Percentiles rank a stretch among this genome's conserved stretches.
Evolutionary conservation across 2,797 vertebrate genomes (phyloP).

Genomic region (Schizothorax lantsangensis): DNA sequence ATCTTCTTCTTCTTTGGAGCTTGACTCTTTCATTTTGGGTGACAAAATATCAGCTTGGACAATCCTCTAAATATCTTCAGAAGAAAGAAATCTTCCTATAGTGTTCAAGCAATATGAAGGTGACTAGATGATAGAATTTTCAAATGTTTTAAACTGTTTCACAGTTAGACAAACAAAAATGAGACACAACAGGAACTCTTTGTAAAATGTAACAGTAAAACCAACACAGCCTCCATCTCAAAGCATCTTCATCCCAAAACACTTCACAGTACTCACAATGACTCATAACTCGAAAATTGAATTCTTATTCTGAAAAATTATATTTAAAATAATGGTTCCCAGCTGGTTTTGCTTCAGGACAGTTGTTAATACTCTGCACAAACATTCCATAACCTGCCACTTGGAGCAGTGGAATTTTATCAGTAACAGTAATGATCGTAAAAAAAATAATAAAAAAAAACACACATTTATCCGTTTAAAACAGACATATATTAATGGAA

Average conservation of each 20-base stretch:
- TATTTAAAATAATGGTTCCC: background rate
- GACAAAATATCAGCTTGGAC: background rate
- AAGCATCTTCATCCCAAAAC: background rate
- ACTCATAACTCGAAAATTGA: background rate
- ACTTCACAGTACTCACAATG: background rate
- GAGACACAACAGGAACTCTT: background rate
- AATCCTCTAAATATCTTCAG: background rate
- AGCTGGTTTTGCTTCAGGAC: background rate
- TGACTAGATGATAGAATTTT: background rate
- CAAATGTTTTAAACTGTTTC: background rate
- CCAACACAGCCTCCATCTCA: background rate
- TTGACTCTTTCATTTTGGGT: background rate
- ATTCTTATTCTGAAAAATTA: background rate
- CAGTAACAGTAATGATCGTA: background rate
- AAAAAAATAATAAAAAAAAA: background rate
- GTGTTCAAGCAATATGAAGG: background rate
- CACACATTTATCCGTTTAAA: background rate
- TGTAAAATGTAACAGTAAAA: background rate
- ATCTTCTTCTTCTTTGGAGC: background rate
- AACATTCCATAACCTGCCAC: background rate
- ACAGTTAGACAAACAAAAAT: background rate
- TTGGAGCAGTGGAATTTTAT: background rate
- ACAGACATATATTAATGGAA: too few species aligned
- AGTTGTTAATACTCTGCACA: background rate
- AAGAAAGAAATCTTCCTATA: background rate